Base-by-base conservation (phyloP, 1,140 invertebrate genomes). In the Penaeus vannamei region DNA sequence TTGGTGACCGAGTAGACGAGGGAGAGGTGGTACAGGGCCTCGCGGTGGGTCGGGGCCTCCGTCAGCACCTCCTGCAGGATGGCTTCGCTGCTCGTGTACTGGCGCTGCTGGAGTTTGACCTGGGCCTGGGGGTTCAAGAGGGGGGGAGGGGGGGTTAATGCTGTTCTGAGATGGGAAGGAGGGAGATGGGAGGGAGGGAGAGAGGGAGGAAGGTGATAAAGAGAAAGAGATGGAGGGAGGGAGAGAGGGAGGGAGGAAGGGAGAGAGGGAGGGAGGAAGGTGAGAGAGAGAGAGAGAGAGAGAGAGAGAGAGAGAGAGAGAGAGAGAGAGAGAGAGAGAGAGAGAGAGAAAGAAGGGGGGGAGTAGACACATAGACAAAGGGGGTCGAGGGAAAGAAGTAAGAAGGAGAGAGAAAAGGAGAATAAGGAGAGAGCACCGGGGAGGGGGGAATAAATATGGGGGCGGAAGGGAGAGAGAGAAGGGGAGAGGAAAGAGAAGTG, bases 1-100 rank as follows among this genome's bases (percentile, higher is more conserved):
- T 87, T 90, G 46, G 89, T 90, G 29, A 85, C 64, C 26, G 85
- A 61, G 66, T 62, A 77, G 53, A 87, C 72, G 23, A 87, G 86
- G 7, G 89, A 90, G 59, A 87, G 85, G 84, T 87, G 89, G 81
- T 86, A 87, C 4, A 86, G 82, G 12, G 89, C 85, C 60, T 77
- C 84, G 10, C 69, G 85, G 85, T 87, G 83, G 5, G 10, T 61
- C 17, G 89, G 89, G 7, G 81, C 60, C 17, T 69, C 76, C 80
- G 26, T 79, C 85, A 90, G 29, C 79, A 90, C 89, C 10, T 62
- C 85, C 66, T 60, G 61, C 23, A 87, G 66, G 4, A 87, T 61
- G 29, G 36, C 64, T 77, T 90, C 88, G 46, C 84, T 90, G 36
- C n/a, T 84, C 19, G 42, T 29, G 84, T 86, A 90, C 60, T 86